Base-by-base conservation (phyloP, 1,140 invertebrate genomes). In the Coptotermes formosanus region DNA sequence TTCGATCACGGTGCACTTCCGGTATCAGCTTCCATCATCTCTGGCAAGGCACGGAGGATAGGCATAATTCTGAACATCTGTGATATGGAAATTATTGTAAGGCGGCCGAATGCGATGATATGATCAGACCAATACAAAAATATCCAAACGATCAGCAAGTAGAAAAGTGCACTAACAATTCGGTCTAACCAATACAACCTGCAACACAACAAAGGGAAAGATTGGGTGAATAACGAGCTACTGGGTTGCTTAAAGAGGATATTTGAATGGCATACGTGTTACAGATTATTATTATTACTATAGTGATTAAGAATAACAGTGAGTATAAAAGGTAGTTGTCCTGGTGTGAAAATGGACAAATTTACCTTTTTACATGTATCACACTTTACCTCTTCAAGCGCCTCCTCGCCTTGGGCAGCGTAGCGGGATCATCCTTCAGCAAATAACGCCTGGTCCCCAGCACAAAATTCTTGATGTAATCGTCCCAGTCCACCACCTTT, bases 361-460 rank as follows among this genome's bases (percentile, higher is more conserved):
- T 38, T 38, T 38, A 38, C 2, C 38, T 38, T 38, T 38, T 38
- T 2, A 38, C 38, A 38, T 38, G 38, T 14, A n/a, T 38, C 38
- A 44, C 19, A 3, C 7, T 30, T 85, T 55, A 87, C 86, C 52
- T 82, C 11, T 48, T 82, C 93, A 97, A 95, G 89, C 96, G 96
- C 75, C 95, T 92, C 86, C 94, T 93, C 25, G 96, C 96, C 19
- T 95, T 94, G 19, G 97, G 96, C 48, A 98, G 90, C 3, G 96
- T 96, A 82, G 95, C 94, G 59, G 96, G 96, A 30, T 93, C 93
- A 89, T 97, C 97, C 87, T 97, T 96, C 0, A 98, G 90, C 86
- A 97, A 95, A 88, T 95, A 96, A 64, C 95, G 91, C 81, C 97
- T 92, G 1, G 96, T 95, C 2, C 95, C 93, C 88, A 94, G 91